These are phyloP conservation scores for Eremophila alpestris DNA, from an alignment of 2,797 vertebrate species.

Conservation along the genomic window DNA sequence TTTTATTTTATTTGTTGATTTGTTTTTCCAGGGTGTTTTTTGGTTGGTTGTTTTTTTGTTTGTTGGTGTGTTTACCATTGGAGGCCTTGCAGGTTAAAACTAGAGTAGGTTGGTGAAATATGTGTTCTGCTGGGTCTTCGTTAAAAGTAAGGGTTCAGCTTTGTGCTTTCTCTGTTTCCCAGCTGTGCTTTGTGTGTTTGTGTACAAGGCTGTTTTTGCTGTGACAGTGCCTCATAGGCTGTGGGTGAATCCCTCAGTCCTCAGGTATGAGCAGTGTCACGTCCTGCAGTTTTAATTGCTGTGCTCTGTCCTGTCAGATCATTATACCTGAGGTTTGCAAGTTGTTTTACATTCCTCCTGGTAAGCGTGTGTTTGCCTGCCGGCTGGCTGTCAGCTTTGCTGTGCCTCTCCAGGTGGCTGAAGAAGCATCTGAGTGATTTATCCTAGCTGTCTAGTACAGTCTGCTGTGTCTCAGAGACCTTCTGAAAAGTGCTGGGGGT, in stretches of 20 bases:
- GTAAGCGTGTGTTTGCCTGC: neutral
- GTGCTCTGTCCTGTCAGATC: neutral
- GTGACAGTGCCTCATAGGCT: neutral
- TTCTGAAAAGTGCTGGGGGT: neutral
- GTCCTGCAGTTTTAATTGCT: slow-evolving; percentile 61
- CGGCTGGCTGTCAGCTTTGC: neutral
- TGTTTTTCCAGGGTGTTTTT: neutral
- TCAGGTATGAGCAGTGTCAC: slow-evolving; percentile 54
- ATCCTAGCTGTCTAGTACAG: slow-evolving; percentile 1
- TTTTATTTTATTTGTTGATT: neutral
- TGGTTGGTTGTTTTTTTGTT: neutral
- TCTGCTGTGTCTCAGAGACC: neutral
- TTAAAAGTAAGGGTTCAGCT: neutral
- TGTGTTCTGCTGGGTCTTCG: neutral
- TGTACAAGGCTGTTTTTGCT: neutral
- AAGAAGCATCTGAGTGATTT: slow-evolving; percentile 33
- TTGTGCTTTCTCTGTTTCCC: neutral
- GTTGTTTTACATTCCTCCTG: slow-evolving; percentile 40
- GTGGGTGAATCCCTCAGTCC: slow-evolving; percentile 10
- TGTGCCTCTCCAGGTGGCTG: slow-evolving; percentile 17
- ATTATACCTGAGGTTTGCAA: slow-evolving; percentile 5
- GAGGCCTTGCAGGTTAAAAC: neutral
- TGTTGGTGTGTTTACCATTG: neutral
- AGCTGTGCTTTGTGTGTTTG: neutral
- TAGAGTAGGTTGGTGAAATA: neutral